Base-by-base conservation (phyloP, 2,888 invertebrate genomes). In the Melolontha melolontha region DNA sequence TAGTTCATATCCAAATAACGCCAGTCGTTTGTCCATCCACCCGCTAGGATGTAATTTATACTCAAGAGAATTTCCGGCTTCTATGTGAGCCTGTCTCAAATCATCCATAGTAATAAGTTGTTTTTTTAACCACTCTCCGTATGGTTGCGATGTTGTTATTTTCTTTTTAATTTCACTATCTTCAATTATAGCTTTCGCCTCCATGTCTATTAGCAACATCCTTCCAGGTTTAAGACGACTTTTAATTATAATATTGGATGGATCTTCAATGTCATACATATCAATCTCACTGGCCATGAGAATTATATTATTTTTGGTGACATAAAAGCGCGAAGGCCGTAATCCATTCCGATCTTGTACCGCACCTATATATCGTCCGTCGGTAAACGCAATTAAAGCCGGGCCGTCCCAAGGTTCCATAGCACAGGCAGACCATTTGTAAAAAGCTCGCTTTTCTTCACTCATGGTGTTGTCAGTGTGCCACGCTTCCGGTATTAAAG, bases 401-500 rank as follows among this genome's bases (percentile, higher is more conserved):
- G 95, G 94, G 29, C 99, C 99, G 84, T 99, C 99, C 99, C 99
- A 99, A 0, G 99, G 98, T 82, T 99, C 99, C 98, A 99, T 99
- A 12, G 92, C 94, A 79, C 94, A 98, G 0, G 97, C 93, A 10
- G 97, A 93, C 98, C 98, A 99, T 75, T 95, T 93, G 84, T 99
- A 99, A 82, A 97, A 99, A 79, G 95, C 93, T 57, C 94, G 90
- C 84, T 97, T 98, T 79, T 95, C 95, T 71, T 90, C 88, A 0
- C 93, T 88, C 98, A 99, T 99, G 27, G 93, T 92, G 69, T 89
- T 85, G 81, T 96, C 97, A 80, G 97, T 96, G 84, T 98, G 97
- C 98, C 98, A 98, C 0, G 98, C 98, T 84, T 98, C 98, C 0
- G 98, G 98, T 49, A 96, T 97, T 98, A 99, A 98, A 0, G 96